Percentiles rank a stretch among this genome's conserved stretches.
These are phyloP conservation scores for Elephantulus edwardii DNA, from an alignment of 2,113 vertebrate genomes.

Conservation along the genomic window DNA sequence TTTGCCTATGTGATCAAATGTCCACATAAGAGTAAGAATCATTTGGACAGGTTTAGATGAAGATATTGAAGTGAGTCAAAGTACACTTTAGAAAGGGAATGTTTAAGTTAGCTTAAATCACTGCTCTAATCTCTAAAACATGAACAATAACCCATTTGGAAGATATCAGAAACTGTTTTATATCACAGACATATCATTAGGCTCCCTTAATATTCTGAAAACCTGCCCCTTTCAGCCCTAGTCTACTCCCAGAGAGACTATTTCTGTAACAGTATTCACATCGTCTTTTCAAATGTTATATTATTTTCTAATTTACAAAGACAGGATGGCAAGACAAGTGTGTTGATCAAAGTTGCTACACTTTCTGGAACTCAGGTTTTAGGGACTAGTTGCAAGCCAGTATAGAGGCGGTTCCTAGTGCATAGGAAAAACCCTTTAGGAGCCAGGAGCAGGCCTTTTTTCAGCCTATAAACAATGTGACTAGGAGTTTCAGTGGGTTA, in stretches of 20 bases:
- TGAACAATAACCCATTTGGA: conserved; percentile 64
- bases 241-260: background rate
- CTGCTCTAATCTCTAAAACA: conserved; percentile 60
- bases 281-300: conserved; percentile 24
- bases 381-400: background rate
- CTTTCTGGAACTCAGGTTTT: background rate
- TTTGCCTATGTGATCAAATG: conserved; percentile 38
- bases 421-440: background rate
- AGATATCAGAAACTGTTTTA: conserved; percentile 65
- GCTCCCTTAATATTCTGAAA: conserved; percentile 25
- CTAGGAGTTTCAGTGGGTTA: conserved; percentile 13
- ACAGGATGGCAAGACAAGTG: background rate
- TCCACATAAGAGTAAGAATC: background rate
- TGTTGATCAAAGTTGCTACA: background rate
- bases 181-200: conserved; percentile 64
- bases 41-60: background rate
- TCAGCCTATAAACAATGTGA: conserved; percentile 45
- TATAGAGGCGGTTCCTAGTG: background rate
- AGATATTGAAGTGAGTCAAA: conserved; percentile 47
- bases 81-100: conserved; percentile 46
- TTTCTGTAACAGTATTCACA: conserved; percentile 29
- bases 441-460: background rate
- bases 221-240: background rate
- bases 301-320: conserved; percentile 15
- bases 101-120: conserved; percentile 66